Conservation (phyloP, 2,797 vertebrate species). For the Peromyscus aztecus region DNA sequence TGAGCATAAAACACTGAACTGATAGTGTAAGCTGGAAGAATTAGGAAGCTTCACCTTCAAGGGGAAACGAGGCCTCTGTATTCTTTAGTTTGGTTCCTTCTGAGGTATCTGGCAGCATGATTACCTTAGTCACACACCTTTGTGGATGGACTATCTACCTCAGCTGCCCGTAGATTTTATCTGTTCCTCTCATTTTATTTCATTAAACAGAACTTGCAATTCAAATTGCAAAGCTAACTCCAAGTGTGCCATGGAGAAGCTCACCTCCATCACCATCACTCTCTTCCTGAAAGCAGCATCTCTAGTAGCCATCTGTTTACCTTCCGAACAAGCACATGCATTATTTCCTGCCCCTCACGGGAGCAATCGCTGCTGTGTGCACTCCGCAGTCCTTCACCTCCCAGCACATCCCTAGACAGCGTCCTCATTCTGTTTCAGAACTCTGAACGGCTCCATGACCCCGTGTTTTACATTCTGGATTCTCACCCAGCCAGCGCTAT, state of each 20-base stretch:
- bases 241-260: background rate
- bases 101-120: background rate
- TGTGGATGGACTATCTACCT: background rate
- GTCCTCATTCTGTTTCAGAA: background rate
- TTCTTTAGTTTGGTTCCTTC: background rate
- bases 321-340: background rate
- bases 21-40: background rate
- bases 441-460: accelerated
- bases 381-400: background rate
- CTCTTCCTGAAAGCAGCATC: background rate
- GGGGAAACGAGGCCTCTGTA: background rate
- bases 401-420: accelerated
- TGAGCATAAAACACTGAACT: background rate
- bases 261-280: background rate
- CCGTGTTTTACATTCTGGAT: accelerated
- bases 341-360: background rate
- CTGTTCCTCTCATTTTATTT: background rate
- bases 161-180: background rate
- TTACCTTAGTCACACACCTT: background rate
- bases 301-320: background rate
- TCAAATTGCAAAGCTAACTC: background rate
- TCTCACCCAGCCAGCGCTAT: accelerated
- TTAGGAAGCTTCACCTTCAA: background rate
- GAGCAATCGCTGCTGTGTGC: background rate
- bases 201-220: background rate